Evolutionary conservation across 2,113 vertebrate genomes (phyloP).

Genomic region (Chionodraco myersi): DNA sequence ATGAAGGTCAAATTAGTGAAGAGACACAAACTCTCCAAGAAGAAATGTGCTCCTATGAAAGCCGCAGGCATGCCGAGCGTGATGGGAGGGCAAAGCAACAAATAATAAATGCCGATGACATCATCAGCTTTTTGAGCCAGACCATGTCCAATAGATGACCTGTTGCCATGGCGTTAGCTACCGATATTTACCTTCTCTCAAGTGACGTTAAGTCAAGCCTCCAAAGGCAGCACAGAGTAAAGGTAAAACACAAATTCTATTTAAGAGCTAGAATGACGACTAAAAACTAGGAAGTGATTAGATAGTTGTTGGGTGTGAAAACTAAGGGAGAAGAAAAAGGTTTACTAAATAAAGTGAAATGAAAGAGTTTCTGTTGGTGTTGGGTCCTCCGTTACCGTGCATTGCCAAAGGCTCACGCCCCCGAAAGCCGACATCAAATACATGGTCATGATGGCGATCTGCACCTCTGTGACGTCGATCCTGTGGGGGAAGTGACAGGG

Average conservation of each 20-base stretch:
- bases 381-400: conserved; percentile 79
- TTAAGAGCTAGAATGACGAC: conserved; percentile 67
- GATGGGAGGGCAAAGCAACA: conserved; percentile 74
- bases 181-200: conserved; percentile 83
- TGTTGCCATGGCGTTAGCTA: conserved; percentile 74
- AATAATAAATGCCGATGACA: conserved; percentile 59
- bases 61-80: conserved; percentile 75
- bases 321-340: conserved; percentile 23
- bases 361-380: conserved; percentile 40
- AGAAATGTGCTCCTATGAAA: conserved; percentile 36
- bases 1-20: conserved; percentile 12
- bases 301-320: conserved; percentile 18
- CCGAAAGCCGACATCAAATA: conserved; percentile 91
- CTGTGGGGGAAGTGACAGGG: conserved; percentile 69
- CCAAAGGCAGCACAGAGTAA: conserved; percentile 81
- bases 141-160: conserved; percentile 76
- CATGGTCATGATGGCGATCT: conserved; percentile 88
- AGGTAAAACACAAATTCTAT: conserved; percentile 82
- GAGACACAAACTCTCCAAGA: not conserved
- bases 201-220: conserved; percentile 80
- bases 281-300: conserved; percentile 41
- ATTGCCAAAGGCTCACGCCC: conserved; percentile 91
- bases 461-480: conserved; percentile 97
- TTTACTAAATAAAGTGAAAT: conserved; percentile 51
- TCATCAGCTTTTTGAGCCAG: conserved; percentile 76